A percentile compares a stretch with the other conserved stretches of the same genome.
phyloP scores from a whole-genome alignment of 2,888 invertebrate genomes.

The Oxystoma pomonae region DNA sequence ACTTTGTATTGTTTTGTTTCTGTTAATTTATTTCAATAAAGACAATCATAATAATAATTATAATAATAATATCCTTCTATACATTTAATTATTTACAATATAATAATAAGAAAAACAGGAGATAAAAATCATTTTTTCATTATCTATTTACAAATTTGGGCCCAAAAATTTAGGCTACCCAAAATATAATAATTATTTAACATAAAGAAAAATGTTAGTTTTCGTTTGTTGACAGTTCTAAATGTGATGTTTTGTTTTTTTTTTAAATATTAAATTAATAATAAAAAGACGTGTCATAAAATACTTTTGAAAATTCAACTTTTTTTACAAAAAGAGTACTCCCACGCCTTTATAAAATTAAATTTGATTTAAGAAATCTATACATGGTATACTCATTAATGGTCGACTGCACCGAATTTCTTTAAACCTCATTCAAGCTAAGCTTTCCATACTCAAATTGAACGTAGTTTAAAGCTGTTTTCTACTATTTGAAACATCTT shows the following conservation, averaged over 20 bases:
- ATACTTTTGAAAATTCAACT: no score
- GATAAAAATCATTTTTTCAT: slow-evolving; percentile 44
- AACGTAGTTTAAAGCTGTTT: background rate
- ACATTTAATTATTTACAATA: slow-evolving; percentile 52
- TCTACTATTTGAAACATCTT: background rate
- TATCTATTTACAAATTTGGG: background rate
- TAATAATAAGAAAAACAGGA: slow-evolving; percentile 23
- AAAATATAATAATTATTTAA: slow-evolving; percentile 36
- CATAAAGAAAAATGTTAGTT: slow-evolving; percentile 41
- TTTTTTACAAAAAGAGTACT: no score
- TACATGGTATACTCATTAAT: background rate
- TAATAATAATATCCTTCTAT: slow-evolving; percentile 50
- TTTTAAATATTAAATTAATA: background rate
- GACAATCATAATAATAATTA: slow-evolving; percentile 50
- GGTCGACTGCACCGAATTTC: background rate
- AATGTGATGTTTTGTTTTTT: background rate
- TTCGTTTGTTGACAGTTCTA: slow-evolving; percentile 1
- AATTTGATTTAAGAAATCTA: background rate
- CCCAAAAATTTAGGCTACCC: slow-evolving; percentile 29
- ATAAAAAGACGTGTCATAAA: no score
- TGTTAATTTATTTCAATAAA: slow-evolving; percentile 43
- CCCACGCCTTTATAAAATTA: no score
- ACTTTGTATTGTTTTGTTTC: no score
- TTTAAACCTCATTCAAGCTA: background rate
- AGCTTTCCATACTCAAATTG: no score